phyloP scores from a whole-genome alignment of 2,113 vertebrate species.

The Peromyscus maniculatus region DNA sequence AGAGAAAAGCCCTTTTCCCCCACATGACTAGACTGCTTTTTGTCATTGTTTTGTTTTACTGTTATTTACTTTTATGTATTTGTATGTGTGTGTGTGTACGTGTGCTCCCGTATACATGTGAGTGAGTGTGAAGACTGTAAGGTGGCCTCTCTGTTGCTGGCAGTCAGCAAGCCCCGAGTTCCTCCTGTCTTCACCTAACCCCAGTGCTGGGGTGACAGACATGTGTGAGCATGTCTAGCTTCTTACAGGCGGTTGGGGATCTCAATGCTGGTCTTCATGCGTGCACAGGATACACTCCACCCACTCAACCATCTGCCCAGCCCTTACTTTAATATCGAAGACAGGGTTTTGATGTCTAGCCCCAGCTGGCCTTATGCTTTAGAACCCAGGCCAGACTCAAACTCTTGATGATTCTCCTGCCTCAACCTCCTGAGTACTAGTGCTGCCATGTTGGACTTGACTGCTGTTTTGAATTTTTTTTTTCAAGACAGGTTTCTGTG shows the following conservation, averaged over 20 bases:
- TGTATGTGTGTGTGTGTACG: background rate
- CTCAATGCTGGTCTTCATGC: background rate
- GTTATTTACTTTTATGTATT: background rate
- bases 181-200: background rate
- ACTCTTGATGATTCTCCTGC: background rate
- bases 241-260: background rate
- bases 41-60: background rate
- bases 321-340: background rate
- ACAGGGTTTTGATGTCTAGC: background rate
- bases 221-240: background rate
- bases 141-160: background rate
- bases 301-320: background rate
- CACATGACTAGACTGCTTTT: constrained; percentile 52
- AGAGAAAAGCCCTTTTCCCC: background rate
- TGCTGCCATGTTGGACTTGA: constrained; percentile 33
- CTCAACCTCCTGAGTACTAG: background rate
- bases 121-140: too few relatives aligned
- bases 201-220: background rate
- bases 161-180: background rate
- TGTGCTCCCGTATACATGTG: rapidly evolving
- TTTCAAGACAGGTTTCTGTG: too few relatives aligned
- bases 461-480: constrained; percentile 66
- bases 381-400: background rate
- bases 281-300: background rate
- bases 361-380: background rate